Base-by-base conservation (phyloP, 2,113 vertebrate species). In the Cyprinus carpio region DNA sequence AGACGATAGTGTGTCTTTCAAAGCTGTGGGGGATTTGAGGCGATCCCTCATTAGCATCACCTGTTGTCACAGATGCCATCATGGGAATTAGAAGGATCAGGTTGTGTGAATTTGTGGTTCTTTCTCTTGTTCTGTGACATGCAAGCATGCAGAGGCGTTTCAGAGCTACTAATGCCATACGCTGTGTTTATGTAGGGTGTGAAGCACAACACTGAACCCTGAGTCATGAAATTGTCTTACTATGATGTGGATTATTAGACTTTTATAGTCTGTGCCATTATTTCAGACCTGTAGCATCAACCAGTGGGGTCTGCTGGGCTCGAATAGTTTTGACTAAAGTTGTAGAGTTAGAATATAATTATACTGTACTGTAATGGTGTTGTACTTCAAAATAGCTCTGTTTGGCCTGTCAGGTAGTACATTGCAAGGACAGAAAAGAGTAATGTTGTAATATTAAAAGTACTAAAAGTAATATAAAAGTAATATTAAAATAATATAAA, bases 41-140 rank as follows among this genome's bases (percentile, higher is more conserved):
- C 72, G 16, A 87, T 90, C 90, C 93, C 92, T 94, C 93, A 94
- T 95, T 95, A 94, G 92, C 87, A 88, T 93, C 93, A 92, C 92
- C 93, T 94, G 92, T 92, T 93, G 91, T 88, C 92, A 91, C 93
- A 94, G 92, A 94, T 94, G 93, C 91, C 91, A 84, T 90, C 91
- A 90, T 93, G 91, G 91, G 88, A 87, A 89, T 92, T 87, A 87
- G 90, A 88, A 87, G 90, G 90, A 90, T 87, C 86, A 51, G 79
- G 60, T 85, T 87, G 84, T 51, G 56, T 75, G 89, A 86, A 92
- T 92, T 93, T 94, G 93, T 93, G 93, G 93, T 89, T 82, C 43
- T 82, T 58, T 83, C 18, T 37, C 8, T 20, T 56, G 29, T 56
- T 27, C 20, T 83, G 31, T 83, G 65, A 16, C 49, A 31, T 81